Evolutionary conservation across 2,888 invertebrate genomes (phyloP), one percentile per base, ranked within the genome.

Genomic region (Chirona hameri): DNA sequence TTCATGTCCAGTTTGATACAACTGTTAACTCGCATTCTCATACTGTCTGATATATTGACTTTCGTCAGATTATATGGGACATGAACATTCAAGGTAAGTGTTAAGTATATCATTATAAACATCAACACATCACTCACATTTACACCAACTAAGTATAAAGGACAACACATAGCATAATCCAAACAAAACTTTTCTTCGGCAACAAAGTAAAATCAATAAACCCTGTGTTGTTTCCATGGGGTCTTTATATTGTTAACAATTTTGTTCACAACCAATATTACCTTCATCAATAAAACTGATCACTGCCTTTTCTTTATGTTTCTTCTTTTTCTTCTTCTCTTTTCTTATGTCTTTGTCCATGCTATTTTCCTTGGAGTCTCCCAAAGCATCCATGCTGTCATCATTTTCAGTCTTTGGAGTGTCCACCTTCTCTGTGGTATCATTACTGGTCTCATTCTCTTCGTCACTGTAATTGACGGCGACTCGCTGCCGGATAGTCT

Each of bases 251-350:
- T 15, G 4, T 18, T 5, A 14, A 27, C n/a, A 39, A 46, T 72
- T 55, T 81, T 31, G 27, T 27, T 27, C 9, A 69, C n/a, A 27
- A 7, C 15, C 14, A 31, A 18, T 31, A 72, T 76, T 76, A 76
- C 76, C 76, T 76, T 76, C 76, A 76, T 76, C 76, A 5, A 76
- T 27, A 76, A 76, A 76, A 27, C 76, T 76, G 18, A 76, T 18
- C 1, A 76, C 76, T 31, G 76, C 76, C 15, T 18, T 76, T 39
- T 76, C 76, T 39, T 39, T 31, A 0, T 72, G 72, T 31, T 76
- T 76, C 27, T 27, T 76, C 76, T 76, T 76, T 39, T 76, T 76
- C 76, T 76, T 76, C 21, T 76, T 76, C 39, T 76, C 39, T 24
- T 4, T 4, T 15, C 48, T 48, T 48, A 48, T 48, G 12, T 76